A percentile compares a stretch with the other conserved stretches of the same genome.
Evolutionary conservation across 2,113 vertebrate species (phyloP).

Genomic region (Apaloderma vittatum): DNA sequence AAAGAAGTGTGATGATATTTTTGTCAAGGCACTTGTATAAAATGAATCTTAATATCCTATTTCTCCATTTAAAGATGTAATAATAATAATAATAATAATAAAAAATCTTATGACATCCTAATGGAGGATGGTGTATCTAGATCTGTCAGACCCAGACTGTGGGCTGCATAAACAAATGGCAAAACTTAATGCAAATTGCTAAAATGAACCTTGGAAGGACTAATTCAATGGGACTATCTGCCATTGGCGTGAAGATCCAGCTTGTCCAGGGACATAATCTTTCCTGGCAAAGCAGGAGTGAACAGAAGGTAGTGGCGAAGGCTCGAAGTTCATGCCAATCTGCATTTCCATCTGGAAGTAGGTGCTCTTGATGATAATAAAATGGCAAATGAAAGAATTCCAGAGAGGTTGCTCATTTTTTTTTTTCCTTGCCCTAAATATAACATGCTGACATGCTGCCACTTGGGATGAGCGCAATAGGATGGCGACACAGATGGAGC

Average conservation of each 20-base stretch:
- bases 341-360: conserved; percentile 66
- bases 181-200: not conserved
- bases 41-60: not conserved
- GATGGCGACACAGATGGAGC: conserved; percentile 13
- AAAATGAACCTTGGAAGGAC: not conserved
- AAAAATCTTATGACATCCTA: no score
- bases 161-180: not conserved
- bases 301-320: conserved; percentile 63
- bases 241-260: conserved; percentile 14
- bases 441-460: not conserved
- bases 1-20: not conserved
- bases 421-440: not conserved
- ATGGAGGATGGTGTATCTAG: fast-evolving
- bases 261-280: conserved; percentile 26
- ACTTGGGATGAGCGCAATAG: not conserved
- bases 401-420: conserved; percentile 10
- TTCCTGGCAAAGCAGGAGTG: conserved; percentile 53
- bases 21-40: not conserved
- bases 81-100: no score
- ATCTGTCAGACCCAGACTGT: not conserved
- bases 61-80: not conserved
- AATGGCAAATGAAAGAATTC: conserved; percentile 25
- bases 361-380: not conserved
- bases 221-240: conserved; percentile 53
- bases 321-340: conserved; percentile 17